Conservation (phyloP, 2,888 invertebrate species). For the Dryobotodes eremita region DNA sequence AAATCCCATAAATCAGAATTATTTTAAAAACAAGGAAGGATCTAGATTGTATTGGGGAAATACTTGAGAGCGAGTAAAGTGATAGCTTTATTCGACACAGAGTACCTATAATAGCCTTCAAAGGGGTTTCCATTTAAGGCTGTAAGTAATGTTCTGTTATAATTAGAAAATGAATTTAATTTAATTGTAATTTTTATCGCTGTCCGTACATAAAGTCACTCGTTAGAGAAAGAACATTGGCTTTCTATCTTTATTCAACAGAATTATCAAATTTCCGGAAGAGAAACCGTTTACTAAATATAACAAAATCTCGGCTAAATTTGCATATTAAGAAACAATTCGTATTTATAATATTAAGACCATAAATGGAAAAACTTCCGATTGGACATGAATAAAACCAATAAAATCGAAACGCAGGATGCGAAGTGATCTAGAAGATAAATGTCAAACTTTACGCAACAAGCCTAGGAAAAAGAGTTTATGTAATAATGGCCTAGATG, state of each 20-base stretch:
- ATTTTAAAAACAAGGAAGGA: neutral
- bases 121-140: neutral
- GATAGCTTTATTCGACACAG: neutral
- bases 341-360: neutral
- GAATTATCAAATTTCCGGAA: neutral
- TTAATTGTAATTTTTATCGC: neutral
- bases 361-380: neutral
- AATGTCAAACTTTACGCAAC: conserved; percentile 55
- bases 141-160: neutral
- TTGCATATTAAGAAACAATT: neutral
- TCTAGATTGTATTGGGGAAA: neutral
- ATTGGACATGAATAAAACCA: neutral
- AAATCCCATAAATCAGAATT: neutral
- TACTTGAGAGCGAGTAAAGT: neutral
- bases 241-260: neutral
- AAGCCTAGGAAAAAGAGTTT: conserved; percentile 33
- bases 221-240: neutral
- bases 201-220: too few relatives aligned
- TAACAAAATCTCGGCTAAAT: neutral
- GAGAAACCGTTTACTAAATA: neutral
- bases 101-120: neutral
- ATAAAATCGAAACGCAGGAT: conserved; percentile 21
- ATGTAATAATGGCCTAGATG: conserved; percentile 48
- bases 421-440: conserved; percentile 24
- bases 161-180: neutral